phyloP scores from a whole-genome alignment of 2,888 invertebrate species.

The Heliconius erato region DNA sequence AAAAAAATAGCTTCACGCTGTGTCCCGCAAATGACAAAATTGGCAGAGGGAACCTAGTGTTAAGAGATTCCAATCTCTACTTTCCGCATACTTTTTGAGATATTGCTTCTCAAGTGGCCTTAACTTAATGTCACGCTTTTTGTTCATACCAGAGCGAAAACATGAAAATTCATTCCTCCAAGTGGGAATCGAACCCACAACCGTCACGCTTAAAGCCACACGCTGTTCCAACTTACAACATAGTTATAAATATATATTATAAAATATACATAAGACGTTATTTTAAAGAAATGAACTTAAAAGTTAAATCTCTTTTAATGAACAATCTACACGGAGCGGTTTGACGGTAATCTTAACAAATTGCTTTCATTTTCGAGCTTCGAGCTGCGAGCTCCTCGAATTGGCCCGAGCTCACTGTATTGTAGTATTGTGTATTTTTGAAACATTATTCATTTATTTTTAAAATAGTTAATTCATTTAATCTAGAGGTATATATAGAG shows the following conservation, averaged over 20 bases:
- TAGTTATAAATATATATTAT: background rate
- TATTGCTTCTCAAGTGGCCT: too few species aligned
- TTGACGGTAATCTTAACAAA: slow-evolving; percentile 67
- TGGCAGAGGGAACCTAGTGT: too few species aligned
- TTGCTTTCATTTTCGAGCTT: slow-evolving; percentile 61
- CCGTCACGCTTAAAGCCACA: too few species aligned
- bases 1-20: too few species aligned
- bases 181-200: too few species aligned
- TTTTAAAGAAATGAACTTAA: slow-evolving; percentile 52
- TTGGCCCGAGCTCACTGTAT: slow-evolving; percentile 34
- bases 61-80: background rate
- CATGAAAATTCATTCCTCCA: background rate
- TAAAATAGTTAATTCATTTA: background rate
- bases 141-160: too few species aligned
- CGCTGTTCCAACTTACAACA: too few species aligned
- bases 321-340: slow-evolving; percentile 57
- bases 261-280: slow-evolving; percentile 47
- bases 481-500: background rate
- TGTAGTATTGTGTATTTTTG: slow-evolving; percentile 32
- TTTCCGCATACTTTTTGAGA: background rate
- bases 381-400: slow-evolving; percentile 50
- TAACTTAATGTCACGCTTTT: too few species aligned
- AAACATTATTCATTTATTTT: slow-evolving; percentile 27
- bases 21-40: too few species aligned
- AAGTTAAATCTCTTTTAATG: slow-evolving; percentile 57